Conservation (phyloP, 2,113 vertebrate genomes). For the Physeter macrocephalus region DNA sequence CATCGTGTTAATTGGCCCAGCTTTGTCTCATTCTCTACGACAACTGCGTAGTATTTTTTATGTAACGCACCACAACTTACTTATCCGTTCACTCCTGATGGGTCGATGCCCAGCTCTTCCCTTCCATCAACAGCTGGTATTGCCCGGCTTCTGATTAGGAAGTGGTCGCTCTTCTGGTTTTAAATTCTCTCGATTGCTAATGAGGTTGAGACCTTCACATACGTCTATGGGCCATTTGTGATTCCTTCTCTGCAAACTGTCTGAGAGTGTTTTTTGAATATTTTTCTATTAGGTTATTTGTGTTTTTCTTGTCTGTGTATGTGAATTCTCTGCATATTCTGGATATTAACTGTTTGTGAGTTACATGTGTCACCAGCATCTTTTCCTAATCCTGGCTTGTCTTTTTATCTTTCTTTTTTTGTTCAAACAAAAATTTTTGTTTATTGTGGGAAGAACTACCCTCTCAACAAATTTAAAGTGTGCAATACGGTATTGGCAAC, state of each 20-base stretch:
- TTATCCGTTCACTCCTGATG: too few species aligned
- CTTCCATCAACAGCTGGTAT: neutral
- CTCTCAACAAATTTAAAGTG: neutral
- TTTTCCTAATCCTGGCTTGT: neutral
- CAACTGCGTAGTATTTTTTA: neutral
- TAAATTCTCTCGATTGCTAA: neutral
- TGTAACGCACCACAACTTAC: too few species aligned
- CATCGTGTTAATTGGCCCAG: neutral
- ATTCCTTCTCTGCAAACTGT: neutral
- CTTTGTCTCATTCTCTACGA: neutral
- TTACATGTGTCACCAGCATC: neutral
- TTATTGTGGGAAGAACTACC: neutral
- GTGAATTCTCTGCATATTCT: neutral
- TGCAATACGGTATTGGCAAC: neutral
- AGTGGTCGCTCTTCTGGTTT: neutral
- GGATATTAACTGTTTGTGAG: neutral
- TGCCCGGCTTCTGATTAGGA: neutral
- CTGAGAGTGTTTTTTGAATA: neutral
- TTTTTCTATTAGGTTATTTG: neutral
- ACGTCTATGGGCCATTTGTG: neutral
- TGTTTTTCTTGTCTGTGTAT: neutral
- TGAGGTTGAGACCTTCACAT: neutral
- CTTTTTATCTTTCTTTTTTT: neutral
- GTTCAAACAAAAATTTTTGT: neutral
- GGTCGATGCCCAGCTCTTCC: too few species aligned